These are phyloP conservation scores for Pogona vitticeps DNA, from an alignment of 2,113 vertebrate genomes.

Conservation along the genomic window DNA sequence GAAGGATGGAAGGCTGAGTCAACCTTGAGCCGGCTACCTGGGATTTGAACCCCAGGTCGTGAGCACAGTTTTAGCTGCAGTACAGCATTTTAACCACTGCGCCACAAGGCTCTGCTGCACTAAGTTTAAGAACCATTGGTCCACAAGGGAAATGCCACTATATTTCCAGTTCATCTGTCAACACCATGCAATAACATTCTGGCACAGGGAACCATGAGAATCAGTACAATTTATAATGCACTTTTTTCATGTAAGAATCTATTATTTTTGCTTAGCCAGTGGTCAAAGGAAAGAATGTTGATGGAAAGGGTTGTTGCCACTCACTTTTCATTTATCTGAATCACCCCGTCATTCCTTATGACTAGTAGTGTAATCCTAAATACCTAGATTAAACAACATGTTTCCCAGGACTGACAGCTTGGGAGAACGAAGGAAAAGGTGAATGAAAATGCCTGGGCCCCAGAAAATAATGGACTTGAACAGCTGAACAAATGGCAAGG, in stretches of 20 bases:
- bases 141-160: no score
- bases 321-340: background rate
- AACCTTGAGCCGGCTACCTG: no score
- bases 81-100: no score
- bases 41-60: no score
- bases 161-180: background rate
- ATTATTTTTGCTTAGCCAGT: background rate
- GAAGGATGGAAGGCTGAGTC: no score
- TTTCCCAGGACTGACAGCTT: background rate
- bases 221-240: no score
- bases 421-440: no score
- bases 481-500: background rate
- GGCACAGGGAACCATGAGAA: background rate
- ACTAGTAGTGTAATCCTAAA: background rate
- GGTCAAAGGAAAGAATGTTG: background rate
- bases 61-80: no score
- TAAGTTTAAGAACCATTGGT: no score
- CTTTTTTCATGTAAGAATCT: background rate
- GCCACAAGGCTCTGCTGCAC: no score
- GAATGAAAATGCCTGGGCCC: background rate
- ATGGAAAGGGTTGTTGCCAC: background rate
- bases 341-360: background rate
- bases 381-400: background rate
- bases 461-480: accelerated
- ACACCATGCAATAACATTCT: background rate